Evolutionary conservation across 2,797 vertebrate genomes (phyloP).

Genomic region (Ptychobarbus kaznakovi): DNA sequence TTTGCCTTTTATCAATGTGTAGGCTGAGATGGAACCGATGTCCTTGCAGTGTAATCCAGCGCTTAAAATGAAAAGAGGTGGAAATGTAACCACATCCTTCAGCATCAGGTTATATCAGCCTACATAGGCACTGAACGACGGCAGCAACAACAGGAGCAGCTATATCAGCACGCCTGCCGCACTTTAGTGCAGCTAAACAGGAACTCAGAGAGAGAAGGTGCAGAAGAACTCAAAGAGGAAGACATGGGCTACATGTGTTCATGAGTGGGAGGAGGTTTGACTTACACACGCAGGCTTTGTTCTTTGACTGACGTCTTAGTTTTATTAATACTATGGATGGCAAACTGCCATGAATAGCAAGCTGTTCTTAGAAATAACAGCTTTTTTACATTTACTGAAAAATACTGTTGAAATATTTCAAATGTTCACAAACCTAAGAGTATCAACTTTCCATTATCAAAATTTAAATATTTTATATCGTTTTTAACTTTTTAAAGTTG

Average conservation of each 20-base stretch:
- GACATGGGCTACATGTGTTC: slow-evolving; percentile 38
- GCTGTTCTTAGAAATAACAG: background rate
- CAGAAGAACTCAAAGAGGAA: slow-evolving; percentile 59
- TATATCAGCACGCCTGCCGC: slow-evolving; percentile 15
- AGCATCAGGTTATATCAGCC: slow-evolving; percentile 19
- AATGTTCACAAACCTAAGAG: background rate
- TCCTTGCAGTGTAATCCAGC: slow-evolving; percentile 53
- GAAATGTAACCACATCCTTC: slow-evolving; percentile 73
- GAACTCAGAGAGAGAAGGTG: slow-evolving; percentile 72
- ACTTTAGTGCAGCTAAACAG: slow-evolving; percentile 70
- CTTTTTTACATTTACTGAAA: background rate
- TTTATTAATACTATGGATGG: slow-evolving; percentile 42
- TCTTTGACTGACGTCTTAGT: slow-evolving; percentile 52
- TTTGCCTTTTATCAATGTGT: slow-evolving; percentile 30
- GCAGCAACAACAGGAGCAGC: background rate
- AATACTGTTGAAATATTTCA: background rate
- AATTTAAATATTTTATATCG: background rate
- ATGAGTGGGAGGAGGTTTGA: slow-evolving; percentile 46
- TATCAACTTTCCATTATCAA: background rate
- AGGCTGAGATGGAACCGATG: slow-evolving; percentile 45
- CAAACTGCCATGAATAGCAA: background rate
- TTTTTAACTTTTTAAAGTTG: background rate
- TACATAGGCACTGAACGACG: slow-evolving; percentile 8
- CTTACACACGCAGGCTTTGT: slow-evolving; percentile 44
- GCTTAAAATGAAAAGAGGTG: slow-evolving; percentile 57